A percentile compares a stretch with the other conserved stretches of the same genome.
Evolutionary conservation across 2,888 invertebrate genomes (phyloP).

Genomic region (Gnatocerus cornutus): DNA sequence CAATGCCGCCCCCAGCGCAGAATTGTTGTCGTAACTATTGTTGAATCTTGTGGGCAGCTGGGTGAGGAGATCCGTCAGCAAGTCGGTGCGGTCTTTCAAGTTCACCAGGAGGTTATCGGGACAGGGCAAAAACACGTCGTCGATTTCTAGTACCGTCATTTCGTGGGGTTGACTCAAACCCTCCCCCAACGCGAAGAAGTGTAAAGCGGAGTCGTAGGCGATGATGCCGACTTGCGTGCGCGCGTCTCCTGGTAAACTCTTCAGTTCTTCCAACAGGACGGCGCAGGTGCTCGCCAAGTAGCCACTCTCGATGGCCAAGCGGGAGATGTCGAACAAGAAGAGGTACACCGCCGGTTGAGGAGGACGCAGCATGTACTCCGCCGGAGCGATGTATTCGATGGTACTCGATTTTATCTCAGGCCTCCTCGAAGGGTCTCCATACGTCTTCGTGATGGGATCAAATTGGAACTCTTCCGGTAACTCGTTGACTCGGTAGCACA

Average conservation of each 20-base stretch:
- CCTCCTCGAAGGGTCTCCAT: conserved; percentile 95
- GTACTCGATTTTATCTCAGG: conserved; percentile 98
- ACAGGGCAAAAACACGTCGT: conserved; percentile 95
- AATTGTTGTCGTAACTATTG: conserved; percentile 81
- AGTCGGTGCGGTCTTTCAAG: conserved; percentile 86
- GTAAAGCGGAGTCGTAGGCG: conserved; percentile 92
- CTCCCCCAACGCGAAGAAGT: conserved; percentile 91
- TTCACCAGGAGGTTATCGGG: conserved; percentile 95
- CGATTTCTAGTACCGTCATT: conserved; percentile 93
- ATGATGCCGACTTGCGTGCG: conserved; percentile 96
- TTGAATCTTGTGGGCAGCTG: conserved; percentile 83
- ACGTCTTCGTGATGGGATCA: conserved; percentile 97
- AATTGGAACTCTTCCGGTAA: conserved; percentile 99
- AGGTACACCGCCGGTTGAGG: conserved; percentile 98
- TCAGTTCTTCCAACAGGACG: conserved; percentile 84
- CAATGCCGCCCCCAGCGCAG: conserved; percentile 93
- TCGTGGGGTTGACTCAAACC: conserved; percentile 89
- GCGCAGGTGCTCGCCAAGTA: conserved; percentile 91
- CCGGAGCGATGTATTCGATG: conserved; percentile 98
- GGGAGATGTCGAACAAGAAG: conserved; percentile 94
- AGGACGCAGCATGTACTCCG: conserved; percentile 97
- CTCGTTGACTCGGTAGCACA: conserved; percentile 97
- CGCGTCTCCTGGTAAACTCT: conserved; percentile 94
- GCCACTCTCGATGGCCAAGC: conserved; percentile 91
- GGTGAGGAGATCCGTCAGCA: conserved; percentile 83